Percentiles rank a stretch among this genome's conserved stretches.
These are phyloP conservation scores for Lysandra coridon DNA, from an alignment of 2,888 invertebrate genomes.

Conservation along the genomic window DNA sequence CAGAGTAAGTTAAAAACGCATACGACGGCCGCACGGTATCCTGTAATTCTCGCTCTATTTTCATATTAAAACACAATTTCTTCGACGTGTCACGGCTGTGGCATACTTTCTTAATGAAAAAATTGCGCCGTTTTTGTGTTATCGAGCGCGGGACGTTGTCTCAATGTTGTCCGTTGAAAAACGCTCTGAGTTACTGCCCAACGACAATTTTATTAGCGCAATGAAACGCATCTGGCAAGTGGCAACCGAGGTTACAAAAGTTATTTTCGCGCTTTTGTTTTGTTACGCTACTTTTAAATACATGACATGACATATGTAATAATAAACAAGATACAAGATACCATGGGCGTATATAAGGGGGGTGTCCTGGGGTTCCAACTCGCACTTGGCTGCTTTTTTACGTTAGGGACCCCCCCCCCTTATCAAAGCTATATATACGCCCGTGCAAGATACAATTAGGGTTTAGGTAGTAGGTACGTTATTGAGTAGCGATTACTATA, in stretches of 20 bases:
- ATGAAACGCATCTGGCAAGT: constrained; percentile 17
- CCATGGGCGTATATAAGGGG: no score
- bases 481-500: not conserved
- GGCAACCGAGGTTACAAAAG: constrained; percentile 1
- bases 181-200: not conserved
- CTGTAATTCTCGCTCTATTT: not conserved
- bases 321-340: no score
- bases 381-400: no score
- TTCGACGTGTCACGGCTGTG: constrained; percentile 3
- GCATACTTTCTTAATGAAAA: constrained; percentile 26
- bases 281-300: not conserved
- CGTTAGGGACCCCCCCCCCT: no score
- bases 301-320: not conserved
- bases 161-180: constrained; percentile 18
- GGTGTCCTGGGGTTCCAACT: no score
- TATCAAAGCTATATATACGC: no score
- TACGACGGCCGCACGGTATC: not conserved
- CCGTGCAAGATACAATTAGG: not conserved
- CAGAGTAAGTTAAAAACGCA: not conserved
- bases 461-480: not conserved
- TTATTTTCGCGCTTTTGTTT: not conserved
- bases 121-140: not conserved
- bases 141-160: not conserved
- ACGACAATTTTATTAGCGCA: constrained; percentile 22
- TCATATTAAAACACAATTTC: constrained; percentile 22